phyloP scores from a whole-genome alignment of 1,140 invertebrate genomes.

The Eriocheir sinensis region DNA sequence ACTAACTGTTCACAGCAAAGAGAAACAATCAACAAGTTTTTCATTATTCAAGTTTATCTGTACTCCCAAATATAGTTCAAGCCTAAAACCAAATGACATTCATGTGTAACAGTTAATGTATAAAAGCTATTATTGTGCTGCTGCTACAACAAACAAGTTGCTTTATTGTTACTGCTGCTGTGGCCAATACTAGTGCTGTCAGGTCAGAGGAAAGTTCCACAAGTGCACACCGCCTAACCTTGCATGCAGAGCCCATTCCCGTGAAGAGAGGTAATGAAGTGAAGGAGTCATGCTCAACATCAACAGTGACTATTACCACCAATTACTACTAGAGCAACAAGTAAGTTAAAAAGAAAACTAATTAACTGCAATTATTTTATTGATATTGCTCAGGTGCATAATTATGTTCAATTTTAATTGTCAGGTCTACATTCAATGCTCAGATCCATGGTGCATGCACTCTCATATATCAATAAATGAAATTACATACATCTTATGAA shows the following conservation, averaged over 20 bases:
- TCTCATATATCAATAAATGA: neutral
- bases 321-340: neutral
- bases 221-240: neutral
- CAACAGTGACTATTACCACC: neutral
- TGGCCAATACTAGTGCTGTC: constrained; percentile 1
- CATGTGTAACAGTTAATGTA: too few species aligned
- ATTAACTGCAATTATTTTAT: constrained; percentile 16
- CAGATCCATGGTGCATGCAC: neutral
- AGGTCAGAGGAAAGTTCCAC: neutral
- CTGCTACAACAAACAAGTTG: neutral
- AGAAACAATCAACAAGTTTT: too few species aligned
- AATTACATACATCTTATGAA: neutral
- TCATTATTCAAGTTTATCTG: too few species aligned
- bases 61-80: too few species aligned
- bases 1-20: too few species aligned
- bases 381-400: constrained; percentile 16
- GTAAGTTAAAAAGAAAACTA: neutral
- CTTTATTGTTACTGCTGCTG: constrained; percentile 4
- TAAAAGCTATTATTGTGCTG: too few species aligned
- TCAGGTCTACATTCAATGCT: neutral
- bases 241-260: neutral
- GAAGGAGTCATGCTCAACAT: neutral
- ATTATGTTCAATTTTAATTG: neutral
- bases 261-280: neutral
- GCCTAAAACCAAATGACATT: too few species aligned